These are phyloP conservation scores for Dermochelys coriacea DNA, from an alignment of 2,797 vertebrate genomes.

Conservation along the genomic window DNA sequence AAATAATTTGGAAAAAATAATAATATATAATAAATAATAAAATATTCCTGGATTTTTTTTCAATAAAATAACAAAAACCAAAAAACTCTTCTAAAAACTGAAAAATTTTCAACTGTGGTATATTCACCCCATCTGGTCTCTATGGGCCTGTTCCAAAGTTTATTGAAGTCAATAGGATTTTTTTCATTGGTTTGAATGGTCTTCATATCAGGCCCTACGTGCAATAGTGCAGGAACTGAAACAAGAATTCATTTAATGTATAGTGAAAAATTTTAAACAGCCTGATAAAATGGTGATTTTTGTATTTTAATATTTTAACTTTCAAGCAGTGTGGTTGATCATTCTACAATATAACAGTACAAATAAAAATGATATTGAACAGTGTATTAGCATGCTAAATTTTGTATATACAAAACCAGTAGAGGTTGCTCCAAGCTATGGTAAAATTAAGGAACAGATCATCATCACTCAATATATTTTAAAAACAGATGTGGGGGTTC, in stretches of 20 bases:
- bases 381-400: background rate
- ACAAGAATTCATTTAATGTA: background rate
- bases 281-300: background rate
- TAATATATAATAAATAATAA: rapidly evolving
- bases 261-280: background rate
- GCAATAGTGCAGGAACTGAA: background rate
- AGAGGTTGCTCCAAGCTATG: conserved; percentile 53
- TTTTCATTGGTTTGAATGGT: background rate
- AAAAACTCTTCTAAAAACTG: background rate
- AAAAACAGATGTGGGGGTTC: conserved; percentile 18
- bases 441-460: background rate
- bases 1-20: background rate
- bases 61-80: background rate
- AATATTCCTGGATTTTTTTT: rapidly evolving
- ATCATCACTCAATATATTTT: background rate
- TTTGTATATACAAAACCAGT: background rate
- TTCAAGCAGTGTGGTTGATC: rapidly evolving
- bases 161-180: background rate
- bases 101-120: background rate
- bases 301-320: background rate
- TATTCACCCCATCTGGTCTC: rapidly evolving
- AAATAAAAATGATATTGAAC: background rate
- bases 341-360: background rate
- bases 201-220: background rate
- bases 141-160: background rate